Conservation (phyloP, 2,113 vertebrate genomes). For the Scartelaos histophorus region DNA sequence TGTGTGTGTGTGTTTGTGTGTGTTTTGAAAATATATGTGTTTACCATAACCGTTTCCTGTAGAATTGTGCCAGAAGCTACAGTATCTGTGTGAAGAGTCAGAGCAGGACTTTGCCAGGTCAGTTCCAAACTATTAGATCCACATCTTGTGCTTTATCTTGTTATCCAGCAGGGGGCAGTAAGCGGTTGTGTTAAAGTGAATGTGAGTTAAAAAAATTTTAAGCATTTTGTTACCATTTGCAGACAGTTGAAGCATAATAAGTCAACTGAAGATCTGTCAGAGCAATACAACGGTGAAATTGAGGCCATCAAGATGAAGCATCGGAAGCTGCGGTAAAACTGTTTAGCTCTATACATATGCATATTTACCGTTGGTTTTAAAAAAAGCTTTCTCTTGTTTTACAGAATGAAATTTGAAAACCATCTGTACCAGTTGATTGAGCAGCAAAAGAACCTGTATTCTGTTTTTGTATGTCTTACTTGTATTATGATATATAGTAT, state of each 20-base stretch:
- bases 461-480: conserved; percentile 71
- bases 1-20: too few relatives aligned
- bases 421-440: conserved; percentile 73
- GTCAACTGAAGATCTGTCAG: conserved; percentile 61
- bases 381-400: not conserved
- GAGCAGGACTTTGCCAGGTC: conserved; percentile 68
- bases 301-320: conserved; percentile 74
- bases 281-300: conserved; percentile 72
- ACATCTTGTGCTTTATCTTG: not conserved
- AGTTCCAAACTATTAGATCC: not conserved
- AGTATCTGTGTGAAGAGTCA: conserved; percentile 70
- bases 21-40: not conserved
- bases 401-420: conserved; percentile 77
- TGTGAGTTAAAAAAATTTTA: not conserved
- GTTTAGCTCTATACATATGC: not conserved
- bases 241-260: conserved; percentile 68
- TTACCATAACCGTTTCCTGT: conserved; percentile 7
- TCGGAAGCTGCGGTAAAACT: conserved; percentile 69
- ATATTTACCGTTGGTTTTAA: not conserved
- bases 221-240: conserved; percentile 2
- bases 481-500: too few relatives aligned
- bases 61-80: conserved; percentile 63
- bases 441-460: conserved; percentile 72
- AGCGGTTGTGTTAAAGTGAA: not conserved
- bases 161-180: conserved; percentile 58